Evolutionary conservation across 2,888 invertebrate species (phyloP), one percentile per base, ranked within the genome.

Genomic region (Hyles lineata): DNA sequence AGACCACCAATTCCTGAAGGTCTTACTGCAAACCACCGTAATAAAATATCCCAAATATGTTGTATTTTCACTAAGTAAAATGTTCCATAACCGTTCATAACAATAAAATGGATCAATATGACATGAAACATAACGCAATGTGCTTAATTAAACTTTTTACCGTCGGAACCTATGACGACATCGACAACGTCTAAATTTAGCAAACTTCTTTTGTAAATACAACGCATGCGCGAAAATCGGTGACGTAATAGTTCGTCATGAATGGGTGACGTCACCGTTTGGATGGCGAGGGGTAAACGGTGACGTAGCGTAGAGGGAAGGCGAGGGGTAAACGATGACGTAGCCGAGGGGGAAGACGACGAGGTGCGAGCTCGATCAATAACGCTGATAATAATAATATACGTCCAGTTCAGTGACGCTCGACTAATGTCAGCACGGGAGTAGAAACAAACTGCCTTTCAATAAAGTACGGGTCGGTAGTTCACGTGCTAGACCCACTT

Each of bases 391-490:
- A 85, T 89, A 87, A 84, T 85, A 87, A 85, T 86, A 84, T 85
- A 82, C 80, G 77, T 83, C 77, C 84, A 83, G 89, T 86, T 89
- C 88, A 89, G 87, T 91, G 92, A 89, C 89, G 92, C 87, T 88
- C 85, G 84, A 82, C 81, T 87, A 88, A 87, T 83, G 83, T 78
- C 82, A 78, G 78, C 80, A 86, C 79, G 79, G 82, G 84, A 87
- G 84, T 80, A 85, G 85, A 87, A 84, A 83, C 83, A 74, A 76
- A 82, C 76, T 81, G 85, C 87, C 89, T 89, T 87, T 88, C 78
- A 85, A 87, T 82, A 87, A 85, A 77, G 72, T 81, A 93, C 90
- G 91, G 92, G 88, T 93, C 91, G 90, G 73, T 83, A 85, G 85
- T 82, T 92, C 91, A 90, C 89, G 89, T 90, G 91, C 81, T 80